Base-by-base conservation (phyloP, 2,797 vertebrate genomes). In the Lophius americanus region DNA sequence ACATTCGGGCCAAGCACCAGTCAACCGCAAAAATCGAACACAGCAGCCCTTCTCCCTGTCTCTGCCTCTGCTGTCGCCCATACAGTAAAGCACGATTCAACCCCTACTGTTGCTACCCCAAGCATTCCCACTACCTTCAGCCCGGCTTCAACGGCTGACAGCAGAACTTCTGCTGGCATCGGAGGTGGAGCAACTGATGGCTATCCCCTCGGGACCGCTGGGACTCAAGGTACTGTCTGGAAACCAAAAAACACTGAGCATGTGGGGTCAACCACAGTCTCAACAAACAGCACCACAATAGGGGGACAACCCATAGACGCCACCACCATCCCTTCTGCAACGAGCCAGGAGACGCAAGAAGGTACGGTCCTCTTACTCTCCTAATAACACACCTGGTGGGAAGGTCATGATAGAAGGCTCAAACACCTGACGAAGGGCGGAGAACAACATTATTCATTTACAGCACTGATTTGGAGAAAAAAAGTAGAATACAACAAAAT, bases 211-310 rank as follows among this genome's bases (percentile, higher is more conserved):
- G 5, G 4, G 37, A 8, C 0, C 11, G 0, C 9, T 3, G 3
- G 0, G 36, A 64, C 47, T 9, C 0, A 0, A 32, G 0, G 0
- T 0, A 0, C 33, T 3, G 0, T 0, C 3, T 9, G 0, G 0
- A 0, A 0, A 2, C 7, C 3, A 10, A 32, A 1, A 35, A 1
- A 1, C 9, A 2, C 14, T 1, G 1, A 1, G 32, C 33, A 4
- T 3, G 5, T 1, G 2, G n/a, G 2, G 11, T 8, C 23, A 5
- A 10, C 35, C 36, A 9, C 3, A 0, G 7, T 1, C 4, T 12
- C 10, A 0, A n/a, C 35, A 6, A 2, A 0, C 3, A 0, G 2
- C 4, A 0, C 1, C 1, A n/a, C n/a, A 9, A 0, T 11, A 5
- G 3, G 0, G 3, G 1, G 11, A 5, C 3, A 4, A 8, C 0